These are phyloP conservation scores for Squalus acanthias DNA, from an alignment of 2,797 vertebrate genomes.

Conservation along the genomic window DNA sequence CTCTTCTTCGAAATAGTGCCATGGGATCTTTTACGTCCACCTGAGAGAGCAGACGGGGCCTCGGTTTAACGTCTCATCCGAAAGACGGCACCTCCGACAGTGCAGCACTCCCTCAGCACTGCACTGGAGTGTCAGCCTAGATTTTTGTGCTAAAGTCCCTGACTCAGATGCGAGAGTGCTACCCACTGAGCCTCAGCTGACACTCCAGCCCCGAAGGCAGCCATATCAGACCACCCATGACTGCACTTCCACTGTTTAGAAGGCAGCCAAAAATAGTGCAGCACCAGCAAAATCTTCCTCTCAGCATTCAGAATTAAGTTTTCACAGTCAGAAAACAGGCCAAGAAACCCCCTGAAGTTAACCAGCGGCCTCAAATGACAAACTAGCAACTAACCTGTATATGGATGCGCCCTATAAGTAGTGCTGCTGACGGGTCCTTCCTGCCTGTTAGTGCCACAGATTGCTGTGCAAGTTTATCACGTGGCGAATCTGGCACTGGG, in stretches of 20 bases:
- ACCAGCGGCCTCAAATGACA: neutral
- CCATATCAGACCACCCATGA: neutral
- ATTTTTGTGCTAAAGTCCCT: too few species aligned
- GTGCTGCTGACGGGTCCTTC: neutral
- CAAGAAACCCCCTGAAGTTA: neutral
- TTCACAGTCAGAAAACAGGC: neutral
- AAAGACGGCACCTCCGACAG: too few species aligned
- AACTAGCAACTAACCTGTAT: neutral
- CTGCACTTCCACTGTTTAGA: neutral
- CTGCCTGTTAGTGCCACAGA: neutral
- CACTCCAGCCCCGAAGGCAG: neutral
- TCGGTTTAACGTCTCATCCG: too few species aligned
- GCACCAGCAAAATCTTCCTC: neutral
- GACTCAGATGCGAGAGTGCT: too few species aligned
- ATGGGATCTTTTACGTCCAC: too few species aligned
- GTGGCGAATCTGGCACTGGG: neutral
- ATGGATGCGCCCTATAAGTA: neutral
- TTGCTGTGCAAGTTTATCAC: neutral
- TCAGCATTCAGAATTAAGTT: neutral
- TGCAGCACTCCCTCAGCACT: too few species aligned
- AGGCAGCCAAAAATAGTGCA: neutral
- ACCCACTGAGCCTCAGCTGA: too few species aligned
- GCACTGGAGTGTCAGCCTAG: too few species aligned
- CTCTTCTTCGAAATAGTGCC: too few species aligned
- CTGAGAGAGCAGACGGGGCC: too few species aligned